phyloP scores from a whole-genome alignment of 2,888 invertebrate genomes.

The Rhaphigaster nebulosa region DNA sequence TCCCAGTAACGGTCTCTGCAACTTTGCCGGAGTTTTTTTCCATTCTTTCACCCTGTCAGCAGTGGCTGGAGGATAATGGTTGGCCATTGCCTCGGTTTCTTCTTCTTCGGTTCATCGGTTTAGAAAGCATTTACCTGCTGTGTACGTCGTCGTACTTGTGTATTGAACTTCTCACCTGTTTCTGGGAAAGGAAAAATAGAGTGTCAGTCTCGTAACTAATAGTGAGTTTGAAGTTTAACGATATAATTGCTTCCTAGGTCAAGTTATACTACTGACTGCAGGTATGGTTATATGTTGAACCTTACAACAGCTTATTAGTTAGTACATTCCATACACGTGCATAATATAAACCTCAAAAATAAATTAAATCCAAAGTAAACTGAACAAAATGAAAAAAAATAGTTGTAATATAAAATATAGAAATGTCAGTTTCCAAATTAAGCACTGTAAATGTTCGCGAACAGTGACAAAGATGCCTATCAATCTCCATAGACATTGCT shows the following conservation, averaged over 20 bases:
- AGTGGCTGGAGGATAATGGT: conserved; percentile 24
- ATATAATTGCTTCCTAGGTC: neutral
- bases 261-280: neutral
- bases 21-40: conserved; percentile 2
- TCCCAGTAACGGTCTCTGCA: neutral
- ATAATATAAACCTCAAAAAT: too few relatives aligned
- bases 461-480: too few relatives aligned
- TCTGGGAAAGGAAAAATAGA: neutral
- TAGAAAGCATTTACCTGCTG: conserved; percentile 30
- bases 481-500: too few relatives aligned
- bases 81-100: neutral
- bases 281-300: too few relatives aligned
- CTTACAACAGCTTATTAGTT: neutral
- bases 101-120: conserved; percentile 18
- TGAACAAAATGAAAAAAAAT: too few relatives aligned
- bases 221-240: neutral
- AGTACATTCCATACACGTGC: neutral
- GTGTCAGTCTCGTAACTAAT: neutral
- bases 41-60: conserved; percentile 6
- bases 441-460: too few relatives aligned
- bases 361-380: too few relatives aligned
- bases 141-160: neutral
- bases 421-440: too few relatives aligned
- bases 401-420: too few relatives aligned
- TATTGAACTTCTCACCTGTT: conserved; percentile 1